Conservation (phyloP, 2,113 vertebrate species). For the Perca flavescens region DNA sequence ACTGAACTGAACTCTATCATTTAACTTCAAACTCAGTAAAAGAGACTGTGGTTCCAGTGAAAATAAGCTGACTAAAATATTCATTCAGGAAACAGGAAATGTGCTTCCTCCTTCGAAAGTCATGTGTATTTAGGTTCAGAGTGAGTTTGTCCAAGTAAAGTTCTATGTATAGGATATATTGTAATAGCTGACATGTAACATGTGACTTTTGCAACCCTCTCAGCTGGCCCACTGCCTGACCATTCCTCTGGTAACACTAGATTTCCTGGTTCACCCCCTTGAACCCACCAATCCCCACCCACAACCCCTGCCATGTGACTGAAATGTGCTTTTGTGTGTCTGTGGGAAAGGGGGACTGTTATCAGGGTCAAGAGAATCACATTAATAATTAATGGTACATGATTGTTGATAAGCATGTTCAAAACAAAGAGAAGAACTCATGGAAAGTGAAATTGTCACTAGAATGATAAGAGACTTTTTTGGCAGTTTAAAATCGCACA, state of each 20-base stretch:
- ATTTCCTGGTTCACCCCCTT: constrained; percentile 57
- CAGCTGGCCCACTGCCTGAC: constrained; percentile 46
- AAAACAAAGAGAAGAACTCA: not conserved
- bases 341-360: constrained; percentile 3
- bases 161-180: constrained; percentile 46
- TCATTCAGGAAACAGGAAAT: constrained; percentile 63
- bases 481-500: not conserved
- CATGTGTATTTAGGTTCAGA: not conserved
- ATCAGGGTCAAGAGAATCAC: constrained; percentile 41
- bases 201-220: constrained; percentile 51
- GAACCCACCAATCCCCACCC: constrained; percentile 51
- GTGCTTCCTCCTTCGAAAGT: not conserved
- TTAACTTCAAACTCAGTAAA: constrained; percentile 1
- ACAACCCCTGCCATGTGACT: constrained; percentile 48
- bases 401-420: constrained; percentile 9
- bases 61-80: constrained; percentile 30
- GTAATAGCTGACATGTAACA: constrained; percentile 55
- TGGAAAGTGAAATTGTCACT: not conserved
- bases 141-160: not conserved
- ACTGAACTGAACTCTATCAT: not conserved
- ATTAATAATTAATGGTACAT: constrained; percentile 51
- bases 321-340: constrained; percentile 1
- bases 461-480: not conserved
- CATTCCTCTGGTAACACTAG: constrained; percentile 29
- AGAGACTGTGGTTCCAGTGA: not conserved